Conservation (phyloP, 2,113 vertebrate species). For the Phycodurus eques region DNA sequence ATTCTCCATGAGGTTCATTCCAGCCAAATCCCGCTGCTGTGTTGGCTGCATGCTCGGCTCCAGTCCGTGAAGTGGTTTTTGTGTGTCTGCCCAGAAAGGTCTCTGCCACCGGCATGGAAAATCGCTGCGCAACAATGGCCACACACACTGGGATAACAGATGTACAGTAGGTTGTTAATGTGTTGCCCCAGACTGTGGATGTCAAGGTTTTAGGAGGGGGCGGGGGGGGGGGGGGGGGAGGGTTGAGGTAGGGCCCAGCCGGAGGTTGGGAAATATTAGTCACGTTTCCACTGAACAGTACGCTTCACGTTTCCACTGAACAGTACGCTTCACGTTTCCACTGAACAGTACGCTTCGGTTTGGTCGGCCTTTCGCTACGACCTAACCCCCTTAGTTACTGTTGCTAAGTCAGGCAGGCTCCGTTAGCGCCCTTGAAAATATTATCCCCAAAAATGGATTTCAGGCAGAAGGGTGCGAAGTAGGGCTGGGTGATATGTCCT, state of each 20-base stretch:
- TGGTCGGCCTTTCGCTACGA: too few species aligned
- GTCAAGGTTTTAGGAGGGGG: background rate
- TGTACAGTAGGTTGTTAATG: conserved; percentile 22
- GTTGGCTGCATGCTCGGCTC: conserved; percentile 23
- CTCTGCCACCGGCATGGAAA: conserved; percentile 33
- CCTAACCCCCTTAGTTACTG: too few species aligned
- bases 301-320: too few species aligned
- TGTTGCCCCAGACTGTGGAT: background rate
- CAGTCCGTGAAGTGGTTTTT: conserved; percentile 41
- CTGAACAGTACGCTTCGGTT: background rate
- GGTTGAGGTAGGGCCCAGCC: background rate
- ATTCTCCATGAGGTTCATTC: conserved; percentile 23
- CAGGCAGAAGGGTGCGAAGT: too few species aligned
- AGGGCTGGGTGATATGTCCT: too few species aligned
- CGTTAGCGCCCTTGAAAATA: too few species aligned
- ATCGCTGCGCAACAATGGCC: conserved; percentile 24
- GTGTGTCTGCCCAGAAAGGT: conserved; percentile 45
- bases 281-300: background rate
- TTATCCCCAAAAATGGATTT: too few species aligned
- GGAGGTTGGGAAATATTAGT: background rate
- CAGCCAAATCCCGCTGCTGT: conserved; percentile 41
- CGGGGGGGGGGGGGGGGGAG: too few species aligned
- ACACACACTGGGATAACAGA: conserved; percentile 11
- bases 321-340: background rate
- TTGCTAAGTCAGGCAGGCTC: too few species aligned